phyloP scores from a whole-genome alignment of 2,113 vertebrate species.

The Mobula hypostoma region DNA sequence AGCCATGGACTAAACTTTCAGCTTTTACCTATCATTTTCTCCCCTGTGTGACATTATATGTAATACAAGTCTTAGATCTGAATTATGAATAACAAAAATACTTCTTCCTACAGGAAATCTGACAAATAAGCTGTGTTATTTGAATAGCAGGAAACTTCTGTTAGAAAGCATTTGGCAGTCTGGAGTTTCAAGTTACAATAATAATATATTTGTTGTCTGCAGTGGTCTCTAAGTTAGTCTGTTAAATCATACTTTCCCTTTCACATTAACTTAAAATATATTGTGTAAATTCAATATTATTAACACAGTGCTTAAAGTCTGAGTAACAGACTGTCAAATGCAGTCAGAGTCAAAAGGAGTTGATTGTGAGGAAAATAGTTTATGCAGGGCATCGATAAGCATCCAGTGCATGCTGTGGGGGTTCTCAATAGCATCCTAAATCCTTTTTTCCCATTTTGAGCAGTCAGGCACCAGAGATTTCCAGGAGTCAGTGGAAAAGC shows the following conservation, averaged over 20 bases:
- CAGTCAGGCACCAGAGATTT: too few relatives aligned
- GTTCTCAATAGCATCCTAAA: too few relatives aligned
- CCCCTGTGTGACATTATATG: background rate
- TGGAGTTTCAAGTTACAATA: background rate
- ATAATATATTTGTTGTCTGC: background rate
- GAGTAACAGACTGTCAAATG: background rate
- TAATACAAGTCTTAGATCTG: background rate
- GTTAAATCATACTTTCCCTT: background rate
- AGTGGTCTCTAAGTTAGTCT: background rate
- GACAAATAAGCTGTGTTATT: background rate
- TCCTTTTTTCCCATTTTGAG: too few relatives aligned
- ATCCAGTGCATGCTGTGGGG: too few relatives aligned
- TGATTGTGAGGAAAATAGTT: background rate
- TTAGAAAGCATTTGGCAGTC: background rate
- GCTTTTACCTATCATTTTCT: background rate
- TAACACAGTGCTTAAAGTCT: background rate
- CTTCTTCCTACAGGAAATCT: constrained; percentile 1
- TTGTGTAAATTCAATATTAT: background rate
- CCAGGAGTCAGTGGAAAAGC: too few relatives aligned
- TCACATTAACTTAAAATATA: background rate
- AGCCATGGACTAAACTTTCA: background rate
- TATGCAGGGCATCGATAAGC: too few relatives aligned
- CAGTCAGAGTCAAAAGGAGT: background rate
- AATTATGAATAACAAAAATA: background rate
- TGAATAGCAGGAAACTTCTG: constrained; percentile 16